A percentile compares a stretch with the other conserved stretches of the same genome.
Conservation (phyloP, 2,888 invertebrate species). For the Frankliniella intonsa region DNA sequence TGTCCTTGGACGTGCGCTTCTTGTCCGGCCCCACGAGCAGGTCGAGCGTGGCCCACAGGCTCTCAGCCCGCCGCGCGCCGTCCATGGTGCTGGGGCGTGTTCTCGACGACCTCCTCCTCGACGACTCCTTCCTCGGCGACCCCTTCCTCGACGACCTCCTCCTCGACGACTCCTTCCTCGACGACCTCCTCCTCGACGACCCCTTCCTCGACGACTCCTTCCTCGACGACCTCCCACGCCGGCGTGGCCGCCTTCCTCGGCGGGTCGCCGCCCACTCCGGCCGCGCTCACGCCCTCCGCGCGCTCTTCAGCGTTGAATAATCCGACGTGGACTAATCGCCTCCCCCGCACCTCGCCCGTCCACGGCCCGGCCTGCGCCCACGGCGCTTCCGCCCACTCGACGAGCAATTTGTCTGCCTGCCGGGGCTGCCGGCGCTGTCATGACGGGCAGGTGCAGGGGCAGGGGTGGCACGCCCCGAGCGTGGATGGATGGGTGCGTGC, state of each 20-base stretch:
- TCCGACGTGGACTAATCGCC: too few species aligned
- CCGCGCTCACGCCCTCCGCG: not conserved
- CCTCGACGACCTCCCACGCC: not conserved
- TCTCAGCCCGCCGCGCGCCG: not conserved
- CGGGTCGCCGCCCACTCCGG: not conserved
- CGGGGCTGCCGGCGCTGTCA: too few species aligned
- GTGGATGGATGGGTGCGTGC: too few species aligned
- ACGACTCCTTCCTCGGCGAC: not conserved
- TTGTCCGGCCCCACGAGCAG: constrained; percentile 11
- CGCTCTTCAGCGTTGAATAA: too few species aligned
- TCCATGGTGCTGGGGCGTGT: not conserved
- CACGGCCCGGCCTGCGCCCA: too few species aligned
- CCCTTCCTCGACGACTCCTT: not conserved
- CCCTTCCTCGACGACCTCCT: not conserved
- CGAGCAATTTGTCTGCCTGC: too few species aligned
- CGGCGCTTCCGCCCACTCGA: too few species aligned
- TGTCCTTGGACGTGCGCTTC: constrained; percentile 23
- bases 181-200: not conserved
- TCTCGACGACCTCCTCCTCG: not conserved
- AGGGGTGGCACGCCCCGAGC: too few species aligned
- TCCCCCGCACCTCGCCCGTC: too few species aligned
- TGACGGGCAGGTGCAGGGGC: too few species aligned
- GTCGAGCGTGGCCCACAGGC: constrained; percentile 5
- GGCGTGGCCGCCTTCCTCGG: not conserved
- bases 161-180: not conserved